Evolutionary conservation across 2,797 vertebrate genomes (phyloP).

Genomic region (Dicrostonyx torquatus): DNA sequence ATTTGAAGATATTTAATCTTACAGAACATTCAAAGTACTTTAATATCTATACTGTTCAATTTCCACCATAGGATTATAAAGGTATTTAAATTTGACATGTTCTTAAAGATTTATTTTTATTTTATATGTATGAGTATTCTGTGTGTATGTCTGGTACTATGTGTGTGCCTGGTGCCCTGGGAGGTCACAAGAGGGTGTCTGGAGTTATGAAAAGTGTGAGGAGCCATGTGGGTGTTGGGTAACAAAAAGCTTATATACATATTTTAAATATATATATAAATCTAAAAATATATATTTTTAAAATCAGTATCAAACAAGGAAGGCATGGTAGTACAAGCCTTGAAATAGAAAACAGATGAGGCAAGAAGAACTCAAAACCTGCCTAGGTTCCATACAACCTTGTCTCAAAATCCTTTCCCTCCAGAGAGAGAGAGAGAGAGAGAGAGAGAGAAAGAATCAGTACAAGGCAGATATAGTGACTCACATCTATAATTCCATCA

Average conservation of each 20-base stretch:
- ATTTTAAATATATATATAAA: too few relatives aligned
- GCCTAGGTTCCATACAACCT: not conserved
- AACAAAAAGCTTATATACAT: not conserved
- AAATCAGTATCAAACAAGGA: not conserved
- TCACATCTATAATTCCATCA: not conserved
- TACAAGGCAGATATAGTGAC: not conserved
- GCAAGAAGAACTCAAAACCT: not conserved
- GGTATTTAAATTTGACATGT: not conserved
- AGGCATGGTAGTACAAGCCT: not conserved
- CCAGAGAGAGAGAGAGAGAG: not conserved
- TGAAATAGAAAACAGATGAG: not conserved
- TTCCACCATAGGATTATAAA: not conserved
- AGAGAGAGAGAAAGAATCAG: not conserved
- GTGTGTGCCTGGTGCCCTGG: not conserved
- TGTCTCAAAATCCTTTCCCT: not conserved
- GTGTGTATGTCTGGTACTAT: not conserved
- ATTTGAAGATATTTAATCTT: conserved; percentile 14
- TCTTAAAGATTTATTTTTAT: not conserved
- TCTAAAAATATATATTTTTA: not conserved
- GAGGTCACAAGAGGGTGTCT: not conserved
- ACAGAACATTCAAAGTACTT: not conserved
- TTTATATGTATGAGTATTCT: not conserved
- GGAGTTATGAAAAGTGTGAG: not conserved
- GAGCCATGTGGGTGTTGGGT: too few relatives aligned
- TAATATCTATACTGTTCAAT: not conserved